Base-by-base conservation (phyloP, 2,888 invertebrate genomes). In the Lasioglossum malachurum region DNA sequence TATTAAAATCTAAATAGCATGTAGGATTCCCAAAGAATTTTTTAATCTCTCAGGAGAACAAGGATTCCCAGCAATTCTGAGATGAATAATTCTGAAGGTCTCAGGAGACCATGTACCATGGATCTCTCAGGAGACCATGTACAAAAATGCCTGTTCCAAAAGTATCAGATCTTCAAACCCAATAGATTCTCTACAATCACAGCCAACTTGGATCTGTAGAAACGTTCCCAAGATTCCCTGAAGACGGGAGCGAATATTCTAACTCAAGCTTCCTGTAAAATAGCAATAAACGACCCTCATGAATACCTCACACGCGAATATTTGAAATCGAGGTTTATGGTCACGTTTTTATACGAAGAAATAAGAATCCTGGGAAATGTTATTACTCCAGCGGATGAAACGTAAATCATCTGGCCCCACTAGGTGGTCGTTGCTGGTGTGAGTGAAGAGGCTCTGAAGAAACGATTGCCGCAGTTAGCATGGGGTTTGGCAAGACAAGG, bases 401-500 rank as follows among this genome's bases (percentile, higher is more conserved):
- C 35, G 23, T 38, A 38, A 69, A 69, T 69, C 67, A 19, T 74
- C 27, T 14, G 38, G 12, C 38, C n/a, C 8, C 5, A 64, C 44
- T 69, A 94, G 94, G 91, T 94, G 5, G 92, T 94, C 14, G 88
- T 95, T 5, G 91, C 92, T 35, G 94, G 94, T 19, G 94, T 94
- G 19, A 92, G 93, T 64, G 94, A 94, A 78, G 93, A 95, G 79
- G 94, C 95, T 44, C 88, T 96, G 60, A 94, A 94, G 80, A 92
- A 94, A 64, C 94, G 95, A 80, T 92, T 96, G 23, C 94, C 95
- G 3, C 95, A 96, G 84, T 91, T 96, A 38, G 95, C 95, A 3
- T 93, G 95, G 89, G 95, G 95, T 74, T 91, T 96, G 23, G 95
- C 96, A 49, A 95, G 95, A 87, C 95, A 96, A 87, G 96, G 96